Evolutionary conservation across 2,888 invertebrate genomes (phyloP).

Genomic region (Arge pagana): DNA sequence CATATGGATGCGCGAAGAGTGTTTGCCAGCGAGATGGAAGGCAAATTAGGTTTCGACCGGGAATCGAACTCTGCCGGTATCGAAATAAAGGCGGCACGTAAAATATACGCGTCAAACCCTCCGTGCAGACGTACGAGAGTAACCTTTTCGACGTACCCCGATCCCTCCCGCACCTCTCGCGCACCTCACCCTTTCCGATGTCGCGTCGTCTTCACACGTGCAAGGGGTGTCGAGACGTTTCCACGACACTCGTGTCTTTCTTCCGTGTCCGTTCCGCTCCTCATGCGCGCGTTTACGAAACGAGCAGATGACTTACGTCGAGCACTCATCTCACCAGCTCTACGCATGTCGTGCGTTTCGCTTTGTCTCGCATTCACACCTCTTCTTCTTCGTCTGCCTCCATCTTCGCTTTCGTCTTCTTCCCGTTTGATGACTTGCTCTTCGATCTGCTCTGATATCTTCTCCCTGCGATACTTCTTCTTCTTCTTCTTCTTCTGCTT

Average conservation of each 20-base stretch:
- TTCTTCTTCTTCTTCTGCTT: too few relatives aligned
- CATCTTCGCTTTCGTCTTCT: background rate
- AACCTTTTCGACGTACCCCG: too few relatives aligned
- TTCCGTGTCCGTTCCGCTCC: too few relatives aligned
- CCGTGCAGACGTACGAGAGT: too few relatives aligned
- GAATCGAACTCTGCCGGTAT: slow-evolving; percentile 50
- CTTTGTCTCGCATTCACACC: background rate
- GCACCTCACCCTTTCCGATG: background rate
- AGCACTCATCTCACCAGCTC: background rate
- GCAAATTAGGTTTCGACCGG: slow-evolving; percentile 55
- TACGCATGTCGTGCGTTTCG: background rate
- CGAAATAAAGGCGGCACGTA: slow-evolving; percentile 54
- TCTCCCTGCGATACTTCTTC: too few relatives aligned
- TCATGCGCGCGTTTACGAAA: too few relatives aligned
- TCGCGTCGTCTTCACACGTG: background rate
- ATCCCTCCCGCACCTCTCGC: background rate
- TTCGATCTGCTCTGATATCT: too few relatives aligned
- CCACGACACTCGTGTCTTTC: background rate
- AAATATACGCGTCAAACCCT: slow-evolving; percentile 36
- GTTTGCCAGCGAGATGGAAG: slow-evolving; percentile 55
- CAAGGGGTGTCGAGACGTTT: background rate
- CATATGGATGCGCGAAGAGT: slow-evolving; percentile 33
- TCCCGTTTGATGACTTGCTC: background rate
- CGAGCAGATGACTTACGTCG: too few relatives aligned
- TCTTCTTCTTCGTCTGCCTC: background rate